phyloP scores from a whole-genome alignment of 2,888 invertebrate species.

The Argyresthia albistria region DNA sequence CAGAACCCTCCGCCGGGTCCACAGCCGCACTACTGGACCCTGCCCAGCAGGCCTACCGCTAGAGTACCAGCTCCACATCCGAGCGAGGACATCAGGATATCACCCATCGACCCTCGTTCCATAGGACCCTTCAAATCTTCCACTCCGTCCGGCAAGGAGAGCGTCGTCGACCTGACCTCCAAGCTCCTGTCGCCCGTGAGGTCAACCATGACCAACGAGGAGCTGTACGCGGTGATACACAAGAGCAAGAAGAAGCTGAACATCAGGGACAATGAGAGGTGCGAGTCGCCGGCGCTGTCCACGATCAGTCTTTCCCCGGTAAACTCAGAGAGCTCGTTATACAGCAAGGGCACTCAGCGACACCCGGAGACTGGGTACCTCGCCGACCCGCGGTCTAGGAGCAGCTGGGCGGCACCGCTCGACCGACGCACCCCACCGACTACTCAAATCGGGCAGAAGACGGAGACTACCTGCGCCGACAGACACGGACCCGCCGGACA shows the following conservation, averaged over 20 bases:
- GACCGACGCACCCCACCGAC: slow-evolving; percentile 41
- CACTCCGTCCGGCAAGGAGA: slow-evolving; percentile 74
- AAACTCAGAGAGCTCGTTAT: slow-evolving; percentile 58
- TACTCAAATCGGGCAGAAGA: no score
- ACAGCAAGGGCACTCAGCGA: slow-evolving; percentile 51
- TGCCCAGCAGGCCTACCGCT: slow-evolving; percentile 48
- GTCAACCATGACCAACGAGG: slow-evolving; percentile 84
- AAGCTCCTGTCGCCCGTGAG: slow-evolving; percentile 77
- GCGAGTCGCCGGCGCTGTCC: slow-evolving; percentile 58
- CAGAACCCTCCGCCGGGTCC: slow-evolving; percentile 29
- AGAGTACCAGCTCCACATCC: slow-evolving; percentile 9
- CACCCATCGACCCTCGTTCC: slow-evolving; percentile 78
- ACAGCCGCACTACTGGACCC: slow-evolving; percentile 72
- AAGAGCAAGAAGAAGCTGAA: slow-evolving; percentile 83
- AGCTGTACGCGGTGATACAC: slow-evolving; percentile 83
- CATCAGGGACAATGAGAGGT: slow-evolving; percentile 70
- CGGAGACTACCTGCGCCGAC: slow-evolving; percentile 72
- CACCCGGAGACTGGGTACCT: slow-evolving; percentile 76
- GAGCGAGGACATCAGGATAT: slow-evolving; percentile 70
- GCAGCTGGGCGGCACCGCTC: slow-evolving; percentile 76
- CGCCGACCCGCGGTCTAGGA: slow-evolving; percentile 67
- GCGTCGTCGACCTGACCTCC: slow-evolving; percentile 58
- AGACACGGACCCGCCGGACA: slow-evolving; percentile 76
- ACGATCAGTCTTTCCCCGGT: slow-evolving; percentile 64
- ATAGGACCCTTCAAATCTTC: slow-evolving; percentile 76